Evolutionary conservation across 2,113 vertebrate species (phyloP).

Genomic region (Mionectes macconnelli): DNA sequence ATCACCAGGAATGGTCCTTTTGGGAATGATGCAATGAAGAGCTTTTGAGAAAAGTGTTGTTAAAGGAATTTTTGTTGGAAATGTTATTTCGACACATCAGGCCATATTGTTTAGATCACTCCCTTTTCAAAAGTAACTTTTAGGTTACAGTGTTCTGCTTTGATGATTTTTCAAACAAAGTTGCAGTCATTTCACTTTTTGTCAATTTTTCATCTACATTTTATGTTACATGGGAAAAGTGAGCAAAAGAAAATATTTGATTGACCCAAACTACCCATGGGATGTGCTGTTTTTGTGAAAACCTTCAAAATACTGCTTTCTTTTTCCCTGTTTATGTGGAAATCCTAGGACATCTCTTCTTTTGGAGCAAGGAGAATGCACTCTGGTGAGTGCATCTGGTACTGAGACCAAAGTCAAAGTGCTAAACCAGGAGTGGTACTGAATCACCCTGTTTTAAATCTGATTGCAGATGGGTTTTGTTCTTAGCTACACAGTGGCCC

Average conservation of each 20-base stretch:
- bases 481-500: not conserved
- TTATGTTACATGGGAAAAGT: not conserved
- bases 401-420: not conserved
- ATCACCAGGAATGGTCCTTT: not conserved
- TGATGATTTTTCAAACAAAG: slow-evolving; percentile 49
- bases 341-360: not conserved
- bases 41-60: slow-evolving; percentile 13
- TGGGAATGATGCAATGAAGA: not conserved
- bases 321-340: not conserved
- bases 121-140: slow-evolving; percentile 34
- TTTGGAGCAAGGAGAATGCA: not conserved
- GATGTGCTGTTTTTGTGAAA: not conserved
- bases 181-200: slow-evolving; percentile 3
- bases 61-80: slow-evolving; percentile 30
- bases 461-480: not conserved
- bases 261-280: not conserved
- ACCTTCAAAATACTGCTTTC: not conserved
- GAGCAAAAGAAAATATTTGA: slow-evolving; percentile 18
- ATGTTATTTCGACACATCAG: not conserved
- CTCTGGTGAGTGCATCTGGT: not conserved
- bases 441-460: not conserved
- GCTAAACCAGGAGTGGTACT: not conserved
- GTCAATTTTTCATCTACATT: slow-evolving; percentile 6
- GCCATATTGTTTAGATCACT: slow-evolving; percentile 40
- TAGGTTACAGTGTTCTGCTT: slow-evolving; percentile 44